Evolutionary conservation across 2,888 invertebrate genomes (phyloP).

Genomic region (Eugnorisma glareosa): DNA sequence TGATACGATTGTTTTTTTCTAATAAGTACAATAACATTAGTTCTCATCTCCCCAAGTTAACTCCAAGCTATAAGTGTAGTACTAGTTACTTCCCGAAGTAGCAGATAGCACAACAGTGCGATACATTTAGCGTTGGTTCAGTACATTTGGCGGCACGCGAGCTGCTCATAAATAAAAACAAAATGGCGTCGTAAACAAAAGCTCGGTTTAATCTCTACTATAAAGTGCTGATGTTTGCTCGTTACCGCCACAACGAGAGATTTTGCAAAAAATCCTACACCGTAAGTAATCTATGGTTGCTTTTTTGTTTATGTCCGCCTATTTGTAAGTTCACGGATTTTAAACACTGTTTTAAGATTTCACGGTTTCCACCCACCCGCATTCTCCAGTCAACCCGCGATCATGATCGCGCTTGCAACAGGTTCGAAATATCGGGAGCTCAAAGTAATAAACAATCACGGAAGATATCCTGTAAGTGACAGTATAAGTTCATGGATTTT

Average conservation of each 20-base stretch:
- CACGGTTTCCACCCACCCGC: no score
- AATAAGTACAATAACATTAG: not conserved
- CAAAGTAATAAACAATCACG: no score
- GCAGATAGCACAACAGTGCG: constrained; percentile 3
- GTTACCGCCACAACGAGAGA: constrained; percentile 27
- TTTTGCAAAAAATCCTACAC: constrained; percentile 32
- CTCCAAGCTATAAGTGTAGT: not conserved
- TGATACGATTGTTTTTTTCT: no score
- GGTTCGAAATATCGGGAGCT: no score
- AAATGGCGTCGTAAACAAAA: constrained; percentile 67
- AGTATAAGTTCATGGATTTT: no score
- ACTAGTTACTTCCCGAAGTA: not conserved
- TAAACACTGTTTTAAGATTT: no score
- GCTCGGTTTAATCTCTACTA: constrained; percentile 60
- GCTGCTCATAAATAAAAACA: constrained; percentile 66
- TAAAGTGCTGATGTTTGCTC: constrained; percentile 55
- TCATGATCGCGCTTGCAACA: no score
- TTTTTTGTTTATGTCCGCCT: not conserved
- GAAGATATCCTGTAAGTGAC: no score
- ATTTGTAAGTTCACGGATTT: not conserved
- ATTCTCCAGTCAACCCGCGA: no score
- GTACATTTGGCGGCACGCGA: constrained; percentile 64
- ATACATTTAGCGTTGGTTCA: constrained; percentile 42
- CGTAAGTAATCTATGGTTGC: not conserved
- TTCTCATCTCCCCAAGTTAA: not conserved